Base-by-base conservation (phyloP, 2,888 invertebrate genomes). In the Plemyria rubiginata region DNA sequence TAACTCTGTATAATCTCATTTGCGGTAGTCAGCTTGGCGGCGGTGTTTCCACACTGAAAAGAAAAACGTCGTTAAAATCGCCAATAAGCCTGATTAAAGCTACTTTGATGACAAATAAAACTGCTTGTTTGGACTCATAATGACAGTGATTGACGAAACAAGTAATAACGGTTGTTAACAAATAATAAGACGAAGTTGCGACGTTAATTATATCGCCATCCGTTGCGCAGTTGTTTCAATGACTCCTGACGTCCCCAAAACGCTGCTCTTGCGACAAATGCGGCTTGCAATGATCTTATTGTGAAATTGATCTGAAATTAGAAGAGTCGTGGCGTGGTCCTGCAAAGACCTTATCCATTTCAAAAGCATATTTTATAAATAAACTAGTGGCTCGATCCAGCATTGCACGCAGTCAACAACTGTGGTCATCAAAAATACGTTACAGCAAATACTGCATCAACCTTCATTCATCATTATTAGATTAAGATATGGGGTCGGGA, bases 11-110 rank as follows among this genome's bases (percentile, higher is more conserved):
- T 83, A 84, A 92, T 87, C 84, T 92, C 92, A 92, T 92, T 92
- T 85, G 92, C 90, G 91, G 92, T 92, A 90, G 92, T 88, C 92
- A 92, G 92, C 85, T 92, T 92, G 92, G 88, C 92, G 91, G 90
- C 87, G 88, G 83, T 81, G 78, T 77, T 78, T 65, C 71, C 78
- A 88, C 85, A 81, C 92, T 92, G 88, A 80, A 90, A 68, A 72
- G 55, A 49, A 69, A 45, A 45, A 60, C 2, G 36, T n/a, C 15
- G n/a, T 56, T n/a, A 32, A 48, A 52, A 52, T 16, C 16, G 55
- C 65, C 65, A 61, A 67, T 65, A 69, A 69, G 68, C 67, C 65
- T 56, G 60, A 65, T 45, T 56, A 51, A 72, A 72, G 62, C 68
- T 65, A 71, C 54, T 54, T 57, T 76, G 81, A 82, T 79, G 81